Evolutionary conservation across 2,113 vertebrate species (phyloP), one percentile per base, ranked within the genome.

Genomic region (Microcebus griseorufus): DNA sequence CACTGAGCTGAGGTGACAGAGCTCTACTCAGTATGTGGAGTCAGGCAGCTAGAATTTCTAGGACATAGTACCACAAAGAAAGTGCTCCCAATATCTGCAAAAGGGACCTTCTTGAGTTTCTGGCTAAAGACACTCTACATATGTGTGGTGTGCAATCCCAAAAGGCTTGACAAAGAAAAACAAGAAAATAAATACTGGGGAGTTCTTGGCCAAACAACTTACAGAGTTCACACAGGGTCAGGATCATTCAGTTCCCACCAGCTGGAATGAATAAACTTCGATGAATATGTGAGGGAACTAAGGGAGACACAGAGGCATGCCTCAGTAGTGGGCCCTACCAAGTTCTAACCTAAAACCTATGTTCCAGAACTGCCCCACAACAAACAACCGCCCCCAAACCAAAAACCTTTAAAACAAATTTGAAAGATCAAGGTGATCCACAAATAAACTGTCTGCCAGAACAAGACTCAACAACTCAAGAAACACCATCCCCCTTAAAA

Each of bases 401-500:
- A 65, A 92, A 89, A 69, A 88, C 22, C 64, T 58, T 53, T 4
- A 92, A 95, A 85, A 89, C 14, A 80, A 88, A 88, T n/a, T 83
- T 55, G 37, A 90, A 95, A 64, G 62, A 90, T 93, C 27, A 96
- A 80, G 39, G 55, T 92, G 51, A 94, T 70, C 18, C 25, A 92
- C 58, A 92, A 45, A 55, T 65, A 85, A 93, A 65, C 55, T 88
- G 32, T 22, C 48, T 69, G 18, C 25, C 34, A 58, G 78, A 87
- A 75, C 27, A 75, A 89, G 89, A 94, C 29, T 75, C 48, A 94
- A 78, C 27, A 84, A 84, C 13, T 85, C 37, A 85, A 67, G 79
- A 45, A 65, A 79, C 18, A 39, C 12, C 10, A 73, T 7, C 58
- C 2, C 7, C 12, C 23, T 64, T 27, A 13, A 42, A 23, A 67